phyloP scores from a whole-genome alignment of 2,888 invertebrate species.

The Erannis defoliaria region DNA sequence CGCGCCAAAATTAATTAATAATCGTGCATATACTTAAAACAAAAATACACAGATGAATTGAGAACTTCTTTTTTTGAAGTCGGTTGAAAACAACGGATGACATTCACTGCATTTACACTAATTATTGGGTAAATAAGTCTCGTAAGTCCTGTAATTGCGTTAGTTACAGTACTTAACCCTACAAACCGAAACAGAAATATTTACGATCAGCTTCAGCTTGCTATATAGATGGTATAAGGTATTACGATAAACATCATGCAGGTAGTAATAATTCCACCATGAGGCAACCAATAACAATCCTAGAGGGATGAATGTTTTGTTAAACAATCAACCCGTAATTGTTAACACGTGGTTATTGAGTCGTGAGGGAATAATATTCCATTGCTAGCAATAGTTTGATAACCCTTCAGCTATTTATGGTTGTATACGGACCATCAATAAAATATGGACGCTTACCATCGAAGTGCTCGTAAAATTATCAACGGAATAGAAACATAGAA shows the following conservation, averaged over 20 bases:
- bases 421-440: conserved; percentile 31
- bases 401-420: conserved; percentile 15
- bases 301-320: neutral
- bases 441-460: conserved; percentile 32
- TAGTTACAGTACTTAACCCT: too few relatives aligned
- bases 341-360: neutral
- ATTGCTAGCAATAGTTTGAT: conserved; percentile 23
- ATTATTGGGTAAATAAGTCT: too few relatives aligned
- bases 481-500: neutral
- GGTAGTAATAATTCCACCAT: too few relatives aligned
- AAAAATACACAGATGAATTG: too few relatives aligned
- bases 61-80: too few relatives aligned
- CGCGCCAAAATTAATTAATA: too few relatives aligned
- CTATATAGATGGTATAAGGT: neutral
- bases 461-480: conserved; percentile 43
- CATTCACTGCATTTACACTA: too few relatives aligned
- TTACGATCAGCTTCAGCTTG: too few relatives aligned
- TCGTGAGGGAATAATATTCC: conserved; percentile 3
- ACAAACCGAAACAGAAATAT: too few relatives aligned
- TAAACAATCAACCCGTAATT: neutral
- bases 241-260: neutral
- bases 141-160: too few relatives aligned
- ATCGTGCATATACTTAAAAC: too few relatives aligned
- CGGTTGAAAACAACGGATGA: too few relatives aligned
- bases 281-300: neutral